A percentile compares a stretch with the other conserved stretches of the same genome.
These are phyloP conservation scores for Drosophila nr. perissopoda DNA, from an alignment of 2,888 invertebrate species.

Conservation along the genomic window DNA sequence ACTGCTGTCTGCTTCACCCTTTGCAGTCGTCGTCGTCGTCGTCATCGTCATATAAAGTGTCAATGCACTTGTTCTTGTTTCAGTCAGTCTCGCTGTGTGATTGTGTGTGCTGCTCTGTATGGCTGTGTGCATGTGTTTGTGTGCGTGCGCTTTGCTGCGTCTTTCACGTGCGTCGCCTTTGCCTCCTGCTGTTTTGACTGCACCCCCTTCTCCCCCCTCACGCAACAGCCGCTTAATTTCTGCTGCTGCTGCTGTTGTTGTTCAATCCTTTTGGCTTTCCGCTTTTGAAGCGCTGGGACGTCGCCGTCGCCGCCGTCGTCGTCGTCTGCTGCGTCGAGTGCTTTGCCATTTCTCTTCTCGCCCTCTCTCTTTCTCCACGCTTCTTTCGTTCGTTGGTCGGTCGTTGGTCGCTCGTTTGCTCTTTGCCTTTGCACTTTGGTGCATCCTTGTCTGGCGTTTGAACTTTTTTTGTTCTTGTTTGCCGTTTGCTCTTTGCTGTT, in stretches of 20 bases:
- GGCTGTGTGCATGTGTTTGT: constrained; percentile 37
- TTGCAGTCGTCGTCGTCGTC: constrained; percentile 62
- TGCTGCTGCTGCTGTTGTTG: constrained; percentile 38
- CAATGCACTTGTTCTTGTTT: constrained; percentile 84
- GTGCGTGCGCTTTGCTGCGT: constrained; percentile 76
- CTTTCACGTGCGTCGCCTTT: constrained; percentile 76
- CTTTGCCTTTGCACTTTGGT: constrained; percentile 81
- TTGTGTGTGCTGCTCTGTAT: constrained; percentile 27
- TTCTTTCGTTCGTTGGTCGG: constrained; percentile 44
- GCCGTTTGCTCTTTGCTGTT: constrained; percentile 40
- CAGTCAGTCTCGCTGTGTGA: constrained; percentile 46
- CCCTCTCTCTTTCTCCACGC: not conserved
- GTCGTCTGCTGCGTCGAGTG: constrained; percentile 70
- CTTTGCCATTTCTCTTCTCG: constrained; percentile 44
- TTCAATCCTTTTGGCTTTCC: constrained; percentile 80
- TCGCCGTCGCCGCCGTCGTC: constrained; percentile 37
- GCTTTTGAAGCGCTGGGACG: constrained; percentile 68
- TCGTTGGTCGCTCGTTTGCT: constrained; percentile 59
- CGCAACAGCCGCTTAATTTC: not conserved
- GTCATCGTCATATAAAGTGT: constrained; percentile 74
- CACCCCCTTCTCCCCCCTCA: constrained; percentile 5
- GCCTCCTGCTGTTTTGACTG: constrained; percentile 77
- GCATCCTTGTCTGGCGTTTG: constrained; percentile 81
- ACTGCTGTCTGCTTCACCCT: constrained; percentile 69
- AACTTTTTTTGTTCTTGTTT: constrained; percentile 71